phyloP scores from a whole-genome alignment of 2,888 invertebrate species.

The Aquatica leii region DNA sequence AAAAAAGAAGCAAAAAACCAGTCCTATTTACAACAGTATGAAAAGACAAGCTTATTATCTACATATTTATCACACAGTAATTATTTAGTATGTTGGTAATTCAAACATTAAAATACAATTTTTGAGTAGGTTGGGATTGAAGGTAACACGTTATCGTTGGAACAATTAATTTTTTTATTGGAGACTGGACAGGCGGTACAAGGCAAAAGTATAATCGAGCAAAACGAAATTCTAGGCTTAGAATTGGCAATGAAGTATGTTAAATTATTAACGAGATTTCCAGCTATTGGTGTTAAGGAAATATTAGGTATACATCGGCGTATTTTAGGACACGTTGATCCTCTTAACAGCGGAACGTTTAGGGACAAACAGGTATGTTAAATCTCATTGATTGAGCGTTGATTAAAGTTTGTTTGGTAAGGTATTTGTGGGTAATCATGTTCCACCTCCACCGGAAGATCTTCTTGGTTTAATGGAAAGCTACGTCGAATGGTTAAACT shows the following conservation, averaged over 20 bases:
- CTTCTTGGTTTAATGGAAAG: conserved; percentile 84
- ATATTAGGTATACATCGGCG: conserved; percentile 91
- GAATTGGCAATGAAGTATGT: conserved; percentile 96
- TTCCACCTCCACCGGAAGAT: conserved; percentile 88
- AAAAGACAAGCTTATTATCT: conserved; percentile 96
- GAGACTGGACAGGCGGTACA: conserved; percentile 89
- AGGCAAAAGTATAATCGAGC: conserved; percentile 94
- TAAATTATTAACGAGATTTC: conserved; percentile 78
- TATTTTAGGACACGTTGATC: conserved; percentile 95
- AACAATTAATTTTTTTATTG: conserved; percentile 89
- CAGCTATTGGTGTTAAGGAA: conserved; percentile 82
- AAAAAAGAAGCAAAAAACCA: conserved; percentile 77
- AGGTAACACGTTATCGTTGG: conserved; percentile 95
- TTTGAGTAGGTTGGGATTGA: conserved; percentile 90
- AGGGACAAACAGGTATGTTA: conserved; percentile 77
- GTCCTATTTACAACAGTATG: conserved; percentile 82
- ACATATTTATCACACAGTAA: conserved; percentile 92
- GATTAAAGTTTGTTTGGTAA: conserved; percentile 34
- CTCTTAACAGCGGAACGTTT: conserved; percentile 88
- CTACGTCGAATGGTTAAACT: conserved; percentile 93
- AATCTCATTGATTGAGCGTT: too few relatives aligned
- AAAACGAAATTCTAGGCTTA: conserved; percentile 94
- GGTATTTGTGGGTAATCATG: conserved; percentile 95
- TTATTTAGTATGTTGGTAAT: too few relatives aligned
- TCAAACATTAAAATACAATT: too few relatives aligned